Evolutionary conservation across 1,140 invertebrate genomes (phyloP), one percentile per base, ranked within the genome.

Genomic region (Calephelis nemesis): DNA sequence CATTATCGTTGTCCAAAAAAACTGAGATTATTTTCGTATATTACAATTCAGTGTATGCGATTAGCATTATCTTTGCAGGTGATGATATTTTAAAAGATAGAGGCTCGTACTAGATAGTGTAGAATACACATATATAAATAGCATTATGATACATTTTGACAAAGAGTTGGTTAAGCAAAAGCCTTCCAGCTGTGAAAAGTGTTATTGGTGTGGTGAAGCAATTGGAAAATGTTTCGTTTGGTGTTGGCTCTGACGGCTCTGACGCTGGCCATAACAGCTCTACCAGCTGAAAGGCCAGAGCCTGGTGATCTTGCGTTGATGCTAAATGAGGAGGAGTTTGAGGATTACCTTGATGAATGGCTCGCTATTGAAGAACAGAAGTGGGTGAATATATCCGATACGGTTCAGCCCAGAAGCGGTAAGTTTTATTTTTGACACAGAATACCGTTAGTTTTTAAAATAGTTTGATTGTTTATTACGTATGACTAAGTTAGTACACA

Each of bases 261-360:
- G 8, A 52, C 63, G 54, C 40, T 73, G 5, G 70, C 62, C n/a
- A 70, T 71, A 3, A 65, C 63, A 10, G 74, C 75, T 0, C 63
- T 77, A 5, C 74, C 78, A 7, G 60, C 67, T 7, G 62, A 77
- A 0, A 68, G 83, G 19, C 70, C 76, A 4, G 74, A 82, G 47
- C 84, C 85, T 13, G 66, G 74, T 7, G 66, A 83, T 48, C 54
- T 88, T 6, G 81, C 84, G 3, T 73, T 84, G 12, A 66, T 78
- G 11, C 76, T 88, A 7, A 77, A 74, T 12, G 88, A 91, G 73
- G 85, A 89, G 11, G 81, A 87, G n/a, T 89, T 87, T 65, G 86
- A 91, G 64, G 86, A 89, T 47, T 89, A 91, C 39, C 73, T 88
- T 1, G 87, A 91, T 39, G 64, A 62, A 6, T 91, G 86, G 85